Conservation (phyloP, 2,888 invertebrate genomes). For the Heteromyza rotundicornis region DNA sequence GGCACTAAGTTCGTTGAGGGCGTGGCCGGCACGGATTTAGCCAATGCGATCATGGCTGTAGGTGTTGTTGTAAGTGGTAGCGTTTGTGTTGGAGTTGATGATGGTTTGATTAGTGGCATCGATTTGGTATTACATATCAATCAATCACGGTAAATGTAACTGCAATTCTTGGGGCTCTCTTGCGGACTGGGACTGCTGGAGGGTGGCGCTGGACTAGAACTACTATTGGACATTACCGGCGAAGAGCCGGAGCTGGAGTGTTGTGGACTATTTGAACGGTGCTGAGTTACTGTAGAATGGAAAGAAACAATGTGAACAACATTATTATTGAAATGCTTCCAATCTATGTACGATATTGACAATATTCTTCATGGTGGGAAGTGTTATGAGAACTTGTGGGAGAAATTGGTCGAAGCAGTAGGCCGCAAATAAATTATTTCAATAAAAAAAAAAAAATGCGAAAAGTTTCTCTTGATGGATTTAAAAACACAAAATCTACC, state of each 20-base stretch:
- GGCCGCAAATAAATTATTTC: too few relatives aligned
- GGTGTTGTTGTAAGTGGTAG: not conserved
- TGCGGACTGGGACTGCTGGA: slow-evolving; percentile 64
- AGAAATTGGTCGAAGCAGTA: too few relatives aligned
- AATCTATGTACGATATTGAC: too few relatives aligned
- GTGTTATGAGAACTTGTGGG: too few relatives aligned
- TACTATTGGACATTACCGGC: slow-evolving; percentile 64
- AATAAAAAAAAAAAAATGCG: too few relatives aligned
- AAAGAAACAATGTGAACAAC: too few relatives aligned
- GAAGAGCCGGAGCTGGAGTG: slow-evolving; percentile 64
- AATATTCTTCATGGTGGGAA: too few relatives aligned
- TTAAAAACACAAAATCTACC: too few relatives aligned
- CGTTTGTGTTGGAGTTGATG: slow-evolving; percentile 19
- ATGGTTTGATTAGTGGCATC: slow-evolving; percentile 60
- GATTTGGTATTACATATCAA: slow-evolving; percentile 64
- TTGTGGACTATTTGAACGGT: slow-evolving; percentile 64
- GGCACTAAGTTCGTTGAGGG: slow-evolving; percentile 33
- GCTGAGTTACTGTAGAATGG: slow-evolving; percentile 61
- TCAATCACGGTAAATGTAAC: slow-evolving; percentile 64
- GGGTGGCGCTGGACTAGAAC: slow-evolving; percentile 64
- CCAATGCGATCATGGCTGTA: slow-evolving; percentile 6
- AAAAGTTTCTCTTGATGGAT: too few relatives aligned
- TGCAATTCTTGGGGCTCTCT: slow-evolving; percentile 64
- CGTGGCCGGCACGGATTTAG: slow-evolving; percentile 51
- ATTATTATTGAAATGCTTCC: too few relatives aligned